A percentile compares a stretch with the other conserved stretches of the same genome.
These are phyloP conservation scores for Tangachromis dhanisi DNA, from an alignment of 2,113 vertebrate species.

Conservation along the genomic window DNA sequence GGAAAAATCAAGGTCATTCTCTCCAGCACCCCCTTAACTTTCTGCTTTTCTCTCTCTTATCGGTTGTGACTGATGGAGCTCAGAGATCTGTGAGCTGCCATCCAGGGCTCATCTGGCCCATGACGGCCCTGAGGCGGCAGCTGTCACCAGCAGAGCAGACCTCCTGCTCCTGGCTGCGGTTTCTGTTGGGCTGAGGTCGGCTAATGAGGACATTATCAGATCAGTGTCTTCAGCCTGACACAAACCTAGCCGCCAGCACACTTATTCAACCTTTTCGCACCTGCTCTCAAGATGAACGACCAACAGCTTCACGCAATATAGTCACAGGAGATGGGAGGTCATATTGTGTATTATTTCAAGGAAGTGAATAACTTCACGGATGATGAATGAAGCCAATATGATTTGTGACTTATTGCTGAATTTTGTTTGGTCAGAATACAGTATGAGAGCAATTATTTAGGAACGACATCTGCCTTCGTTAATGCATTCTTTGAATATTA, in stretches of 20 bases:
- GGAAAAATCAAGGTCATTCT: background rate
- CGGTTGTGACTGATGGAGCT: conserved; percentile 15
- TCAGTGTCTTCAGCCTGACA: conserved; percentile 53
- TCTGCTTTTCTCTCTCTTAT: background rate
- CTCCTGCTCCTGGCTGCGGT: conserved; percentile 32
- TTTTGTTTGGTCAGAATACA: background rate
- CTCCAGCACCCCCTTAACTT: background rate
- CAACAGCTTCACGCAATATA: conserved; percentile 14
- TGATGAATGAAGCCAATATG: background rate
- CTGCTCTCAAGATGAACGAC: conserved; percentile 46
- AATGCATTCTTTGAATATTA: background rate
- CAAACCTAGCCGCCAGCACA: conserved; percentile 15
- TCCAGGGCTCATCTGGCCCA: conserved; percentile 45
- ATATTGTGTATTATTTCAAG: conserved; percentile 13
- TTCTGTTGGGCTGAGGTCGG: conserved; percentile 2
- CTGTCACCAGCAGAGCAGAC: conserved; percentile 38
- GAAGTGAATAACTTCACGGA: conserved; percentile 2
- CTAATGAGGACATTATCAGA: conserved; percentile 63
- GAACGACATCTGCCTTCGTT: background rate
- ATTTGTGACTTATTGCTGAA: background rate
- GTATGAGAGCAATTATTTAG: background rate
- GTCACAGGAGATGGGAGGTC: background rate
- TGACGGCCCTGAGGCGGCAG: conserved; percentile 15
- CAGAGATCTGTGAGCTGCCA: conserved; percentile 24
- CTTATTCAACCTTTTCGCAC: conserved; percentile 38